These are phyloP conservation scores for Paedocypris micromegethes DNA, from an alignment of 2,797 vertebrate genomes.

Conservation along the genomic window DNA sequence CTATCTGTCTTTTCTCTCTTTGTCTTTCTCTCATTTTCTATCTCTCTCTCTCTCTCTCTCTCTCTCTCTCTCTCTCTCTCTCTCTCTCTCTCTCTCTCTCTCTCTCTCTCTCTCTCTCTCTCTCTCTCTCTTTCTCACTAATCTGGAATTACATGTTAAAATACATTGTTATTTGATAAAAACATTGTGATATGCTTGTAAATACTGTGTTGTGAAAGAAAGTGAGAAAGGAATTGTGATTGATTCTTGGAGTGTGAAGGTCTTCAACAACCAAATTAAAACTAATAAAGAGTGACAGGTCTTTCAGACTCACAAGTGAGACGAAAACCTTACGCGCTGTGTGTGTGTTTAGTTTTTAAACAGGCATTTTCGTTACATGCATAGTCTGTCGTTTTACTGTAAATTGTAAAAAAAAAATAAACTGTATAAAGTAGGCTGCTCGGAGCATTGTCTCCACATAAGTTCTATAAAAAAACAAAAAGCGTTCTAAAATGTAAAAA, in stretches of 20 bases:
- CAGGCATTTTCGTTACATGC: neutral
- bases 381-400: neutral
- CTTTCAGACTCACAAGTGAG: slow-evolving; percentile 33
- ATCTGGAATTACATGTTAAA: too few relatives aligned
- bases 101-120: slow-evolving; percentile 9
- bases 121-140: slow-evolving; percentile 14
- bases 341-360: slow-evolving; percentile 7
- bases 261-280: slow-evolving; percentile 66
- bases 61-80: slow-evolving; percentile 8
- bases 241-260: slow-evolving; percentile 40
- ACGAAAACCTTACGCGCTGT: neutral
- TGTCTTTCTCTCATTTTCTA: slow-evolving; percentile 16
- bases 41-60: slow-evolving; percentile 15
- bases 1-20: slow-evolving; percentile 19
- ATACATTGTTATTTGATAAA: too few relatives aligned
- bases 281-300: slow-evolving; percentile 56
- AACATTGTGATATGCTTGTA: neutral
- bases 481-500: neutral
- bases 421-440: too few relatives aligned
- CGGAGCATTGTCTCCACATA: too few relatives aligned
- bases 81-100: neutral
- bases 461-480: neutral
- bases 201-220: neutral
- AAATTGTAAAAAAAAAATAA: neutral
- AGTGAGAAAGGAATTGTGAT: slow-evolving; percentile 5